Conservation (phyloP, 2,113 vertebrate genomes). For the Agelaius phoeniceus region DNA sequence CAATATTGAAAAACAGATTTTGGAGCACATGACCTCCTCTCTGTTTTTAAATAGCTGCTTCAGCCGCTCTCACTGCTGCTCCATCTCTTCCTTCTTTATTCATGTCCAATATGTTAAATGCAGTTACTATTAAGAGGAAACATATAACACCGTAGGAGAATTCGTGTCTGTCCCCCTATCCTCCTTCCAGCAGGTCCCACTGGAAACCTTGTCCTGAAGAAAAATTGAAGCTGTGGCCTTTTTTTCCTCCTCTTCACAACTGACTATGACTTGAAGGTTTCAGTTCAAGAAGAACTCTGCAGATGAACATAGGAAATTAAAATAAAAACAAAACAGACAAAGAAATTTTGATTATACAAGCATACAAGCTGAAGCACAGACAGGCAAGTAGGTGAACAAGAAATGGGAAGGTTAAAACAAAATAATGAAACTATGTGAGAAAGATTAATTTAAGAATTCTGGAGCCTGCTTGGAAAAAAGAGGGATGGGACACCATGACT, state of each 20-base stretch:
- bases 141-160: accelerated
- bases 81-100: not conserved
- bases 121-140: not conserved
- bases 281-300: not conserved
- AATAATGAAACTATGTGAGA: not conserved
- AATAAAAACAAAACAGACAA: not conserved
- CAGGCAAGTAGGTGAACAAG: not conserved
- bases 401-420: not conserved
- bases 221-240: not conserved
- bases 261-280: not conserved
- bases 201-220: not conserved
- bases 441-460: not conserved
- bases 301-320: not conserved
- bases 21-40: not conserved
- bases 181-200: not conserved
- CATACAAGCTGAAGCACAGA: not conserved
- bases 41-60: not conserved
- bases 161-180: not conserved
- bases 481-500: not conserved
- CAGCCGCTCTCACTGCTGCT: not conserved
- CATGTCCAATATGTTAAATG: not conserved
- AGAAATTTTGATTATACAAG: not conserved
- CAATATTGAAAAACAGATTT: not conserved
- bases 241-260: not conserved
- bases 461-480: not conserved